Base-by-base conservation (phyloP, 2,888 invertebrate genomes). In the Augiades crinisus region DNA sequence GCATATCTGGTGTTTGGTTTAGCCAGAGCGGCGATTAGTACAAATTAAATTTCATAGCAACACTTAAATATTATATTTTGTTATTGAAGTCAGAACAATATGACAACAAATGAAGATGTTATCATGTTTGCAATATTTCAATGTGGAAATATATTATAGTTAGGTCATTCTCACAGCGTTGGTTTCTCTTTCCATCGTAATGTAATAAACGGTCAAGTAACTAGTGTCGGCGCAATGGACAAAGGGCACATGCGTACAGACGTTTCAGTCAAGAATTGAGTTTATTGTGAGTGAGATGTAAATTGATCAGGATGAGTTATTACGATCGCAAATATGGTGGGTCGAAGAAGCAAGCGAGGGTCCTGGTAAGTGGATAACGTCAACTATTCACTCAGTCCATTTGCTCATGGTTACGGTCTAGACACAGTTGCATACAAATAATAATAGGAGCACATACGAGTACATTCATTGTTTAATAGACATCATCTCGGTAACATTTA, bases 291-390 rank as follows among this genome's bases (percentile, higher is more conserved):
- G 36, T 36, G 16, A 27, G 27, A 59, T 55, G 59, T 44, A 45
- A 33, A 40, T 43, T 47, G 38, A 56, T 58, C 40, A 51, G 51
- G 24, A 36, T 22, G 13, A 63, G 54, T 41, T 62, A 62, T 33
- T 61, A 59, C 54, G 64, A 63, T 47, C 59, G 47, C 1, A 66
- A 58, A 47, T 62, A 67, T 46, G 60, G 63, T 5, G 57, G 59
- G 0, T 19, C 47, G 3, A 59, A 56, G 37, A 64, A 56, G 40
- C 55, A 52, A n/a, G 41, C 47, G 2, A 59, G 40, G 33, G 51
- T 61, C 1, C 47, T 58, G 57, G 68, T 70, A 55, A 64, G 64
- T 61, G 40, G 30, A 30, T 30, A 50, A 30, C 30, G 30, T 19
- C 27, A 10, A 10, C 27, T 10, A 27, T 27, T 27, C 27, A 10